Evolutionary conservation across 37 sponge, comb jelly and placozoan species (phyloP).

Genomic region (Mnemiopsis leidyi): DNA sequence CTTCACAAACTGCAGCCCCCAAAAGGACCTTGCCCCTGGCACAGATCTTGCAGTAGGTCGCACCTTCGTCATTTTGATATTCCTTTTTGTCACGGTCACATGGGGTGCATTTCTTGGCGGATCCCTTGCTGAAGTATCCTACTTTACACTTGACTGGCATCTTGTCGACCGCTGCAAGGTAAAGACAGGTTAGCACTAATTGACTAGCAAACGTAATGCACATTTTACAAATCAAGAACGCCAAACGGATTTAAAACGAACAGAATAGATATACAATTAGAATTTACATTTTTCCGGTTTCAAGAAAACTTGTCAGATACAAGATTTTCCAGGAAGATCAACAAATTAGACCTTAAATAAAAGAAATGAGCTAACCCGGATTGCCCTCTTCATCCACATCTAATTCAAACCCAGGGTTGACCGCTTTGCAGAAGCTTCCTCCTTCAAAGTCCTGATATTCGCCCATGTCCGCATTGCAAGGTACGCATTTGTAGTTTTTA

Average conservation of each 20-base stretch:
- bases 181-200: no score
- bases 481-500: not conserved
- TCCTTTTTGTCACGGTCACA: constrained; percentile 18
- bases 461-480: not conserved
- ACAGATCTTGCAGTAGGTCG: constrained; percentile 43
- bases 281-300: no score
- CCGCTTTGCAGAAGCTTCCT: not conserved
- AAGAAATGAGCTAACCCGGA: no score
- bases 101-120: not conserved
- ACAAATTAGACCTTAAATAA: no score
- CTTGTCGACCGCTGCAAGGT: not conserved
- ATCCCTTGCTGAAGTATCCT: not conserved
- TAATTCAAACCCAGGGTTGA: not conserved
- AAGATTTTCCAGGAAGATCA: no score
- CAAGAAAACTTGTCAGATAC: no score
- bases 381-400: not conserved
- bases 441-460: not conserved
- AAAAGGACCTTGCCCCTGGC: not conserved
- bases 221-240: no score
- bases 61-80: constrained; percentile 30
- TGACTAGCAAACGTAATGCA: no score
- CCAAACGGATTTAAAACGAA: no score
- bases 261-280: no score
- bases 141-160: not conserved
- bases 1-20: not conserved